phyloP scores from a whole-genome alignment of 2,888 invertebrate species.

The Endomychus coccineus region DNA sequence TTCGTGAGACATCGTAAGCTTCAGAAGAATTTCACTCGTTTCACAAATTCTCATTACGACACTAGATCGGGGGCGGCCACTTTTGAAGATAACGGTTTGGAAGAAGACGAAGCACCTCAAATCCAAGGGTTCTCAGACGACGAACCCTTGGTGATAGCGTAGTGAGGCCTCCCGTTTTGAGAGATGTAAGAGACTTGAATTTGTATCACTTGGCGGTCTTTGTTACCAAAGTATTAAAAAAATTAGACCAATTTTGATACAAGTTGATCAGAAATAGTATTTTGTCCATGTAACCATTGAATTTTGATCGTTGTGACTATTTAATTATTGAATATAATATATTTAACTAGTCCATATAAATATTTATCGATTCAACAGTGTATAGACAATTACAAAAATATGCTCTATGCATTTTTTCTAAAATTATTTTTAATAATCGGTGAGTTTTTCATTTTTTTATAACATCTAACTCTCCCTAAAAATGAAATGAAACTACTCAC shows the following conservation, averaged over 20 bases:
- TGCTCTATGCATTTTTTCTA: no score
- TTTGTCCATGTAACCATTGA: no score
- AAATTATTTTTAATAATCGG: no score
- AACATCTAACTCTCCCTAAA: no score
- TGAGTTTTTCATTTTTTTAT: no score
- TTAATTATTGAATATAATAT: no score
- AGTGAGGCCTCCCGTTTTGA: constrained; percentile 32
- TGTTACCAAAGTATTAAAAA: neutral
- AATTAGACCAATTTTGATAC: constrained; percentile 1
- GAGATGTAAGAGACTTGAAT: constrained; percentile 1
- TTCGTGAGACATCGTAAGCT: constrained; percentile 62
- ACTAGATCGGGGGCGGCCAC: constrained; percentile 80
- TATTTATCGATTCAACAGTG: no score
- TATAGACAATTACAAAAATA: no score
- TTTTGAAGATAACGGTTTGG: constrained; percentile 65
- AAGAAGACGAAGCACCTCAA: constrained; percentile 78
- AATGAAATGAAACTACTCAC: no score
- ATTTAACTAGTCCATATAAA: no score
- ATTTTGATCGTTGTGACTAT: no score
- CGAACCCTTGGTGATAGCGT: constrained; percentile 88
- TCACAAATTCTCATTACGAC: constrained; percentile 80
- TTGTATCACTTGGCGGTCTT: neutral
- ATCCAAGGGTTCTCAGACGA: constrained; percentile 90
- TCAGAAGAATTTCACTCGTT: constrained; percentile 70
- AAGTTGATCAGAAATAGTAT: no score